Conservation (phyloP, 2,797 vertebrate species). For the Ataeniobius toweri region DNA sequence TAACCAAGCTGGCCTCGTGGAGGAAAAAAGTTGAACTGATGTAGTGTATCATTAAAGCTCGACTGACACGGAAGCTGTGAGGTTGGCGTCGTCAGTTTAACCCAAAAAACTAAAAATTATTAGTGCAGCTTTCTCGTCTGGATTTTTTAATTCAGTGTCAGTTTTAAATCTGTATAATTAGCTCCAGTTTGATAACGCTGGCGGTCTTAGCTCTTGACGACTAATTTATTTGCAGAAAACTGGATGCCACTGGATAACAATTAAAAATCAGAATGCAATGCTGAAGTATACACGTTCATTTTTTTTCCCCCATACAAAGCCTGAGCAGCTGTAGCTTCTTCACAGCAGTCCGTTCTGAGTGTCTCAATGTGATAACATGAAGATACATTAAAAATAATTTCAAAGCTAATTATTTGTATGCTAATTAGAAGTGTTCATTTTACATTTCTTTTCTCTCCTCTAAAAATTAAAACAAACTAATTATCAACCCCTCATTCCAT, state of each 20-base stretch:
- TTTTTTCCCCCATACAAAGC: not conserved
- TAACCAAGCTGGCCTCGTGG: conserved; percentile 50
- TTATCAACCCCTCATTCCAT: not conserved
- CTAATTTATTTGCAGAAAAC: not conserved
- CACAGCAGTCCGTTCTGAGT: not conserved
- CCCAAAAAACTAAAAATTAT: conserved; percentile 33
- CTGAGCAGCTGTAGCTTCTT: not conserved
- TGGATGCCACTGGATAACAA: not conserved
- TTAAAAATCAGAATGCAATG: conserved; percentile 9
- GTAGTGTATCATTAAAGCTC: conserved; percentile 67
- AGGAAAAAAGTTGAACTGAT: conserved; percentile 46
- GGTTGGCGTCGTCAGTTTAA: conserved; percentile 42
- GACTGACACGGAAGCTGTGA: conserved; percentile 43
- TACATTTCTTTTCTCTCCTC: not conserved
- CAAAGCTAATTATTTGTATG: conserved; percentile 3
- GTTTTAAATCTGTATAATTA: conserved; percentile 1
- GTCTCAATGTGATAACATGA: conserved; percentile 5
- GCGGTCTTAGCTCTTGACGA: not conserved
- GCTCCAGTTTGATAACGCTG: not conserved
- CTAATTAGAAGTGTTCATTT: conserved; percentile 9
- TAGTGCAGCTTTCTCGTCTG: not conserved
- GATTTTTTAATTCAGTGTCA: not conserved
- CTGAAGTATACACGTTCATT: not conserved
- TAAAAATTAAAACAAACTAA: not conserved
- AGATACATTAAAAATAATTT: conserved; percentile 1